Evolutionary conservation across 1,140 invertebrate genomes (phyloP), one percentile per base, ranked within the genome.

Genomic region (Trachymyrmex septentrionalis): DNA sequence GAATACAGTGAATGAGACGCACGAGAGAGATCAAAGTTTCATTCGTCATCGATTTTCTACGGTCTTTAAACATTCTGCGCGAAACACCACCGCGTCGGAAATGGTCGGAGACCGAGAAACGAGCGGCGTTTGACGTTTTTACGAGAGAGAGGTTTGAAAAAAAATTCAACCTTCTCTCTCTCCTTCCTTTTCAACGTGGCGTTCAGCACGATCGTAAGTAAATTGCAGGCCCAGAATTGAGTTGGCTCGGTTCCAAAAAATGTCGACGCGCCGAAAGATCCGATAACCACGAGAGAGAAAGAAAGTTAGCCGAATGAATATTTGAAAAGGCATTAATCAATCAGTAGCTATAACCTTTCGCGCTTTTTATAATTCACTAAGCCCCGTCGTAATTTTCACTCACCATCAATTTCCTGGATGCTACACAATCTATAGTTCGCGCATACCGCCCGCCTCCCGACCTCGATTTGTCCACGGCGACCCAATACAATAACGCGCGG

Each of bases 11-110:
- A 44, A 67, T 50, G 73, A 66, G 34, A 59, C 30, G 38, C 50
- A 34, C 53, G 38, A 59, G 27, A 87, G 38, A 59, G 27, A 87
- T 85, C 82, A 57, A 87, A 69, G n/a, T 85, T 87, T 44, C 81
- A 67, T 75, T 85, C 71, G 53, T 50, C 50, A 67, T 84, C 69
- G 78, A 81, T 81, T 81, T 69, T 69, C 21, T 21, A 38, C 10
- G 53, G 12, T 67, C 30, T 38, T 69, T 53, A 30, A 34, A 66
- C 19, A 12, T 59, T 34, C 19, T n/a, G 30, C 16, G 16, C 53
- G 38, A 77, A 21, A 44, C 34, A 30, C 27, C 34, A 30, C 27
- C 27, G 3, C 30, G 30, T 44, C 9, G 30, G 30, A 30, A 73
- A 53, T n/a, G 34, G 19, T 21, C 19, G 30, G 44, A 21, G 30